Conservation (phyloP, 2,113 vertebrate genomes). For the Dicerorhinus sumatrensis region DNA sequence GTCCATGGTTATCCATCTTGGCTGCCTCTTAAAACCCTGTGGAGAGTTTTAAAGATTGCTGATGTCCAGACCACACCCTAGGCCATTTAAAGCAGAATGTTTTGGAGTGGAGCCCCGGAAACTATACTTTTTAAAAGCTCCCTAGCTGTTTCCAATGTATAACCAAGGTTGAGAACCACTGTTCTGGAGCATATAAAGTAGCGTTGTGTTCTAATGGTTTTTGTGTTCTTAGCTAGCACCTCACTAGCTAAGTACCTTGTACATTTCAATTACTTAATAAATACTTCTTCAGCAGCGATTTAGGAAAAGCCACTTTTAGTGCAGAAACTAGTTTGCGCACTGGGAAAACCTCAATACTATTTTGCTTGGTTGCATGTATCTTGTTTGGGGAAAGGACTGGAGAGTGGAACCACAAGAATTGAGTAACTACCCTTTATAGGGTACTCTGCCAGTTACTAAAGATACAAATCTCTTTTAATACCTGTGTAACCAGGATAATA, state of each 20-base stretch:
- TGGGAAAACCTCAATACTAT: not conserved
- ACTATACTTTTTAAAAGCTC: not conserved
- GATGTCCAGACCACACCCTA: not conserved
- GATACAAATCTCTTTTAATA: not conserved
- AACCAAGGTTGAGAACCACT: not conserved
- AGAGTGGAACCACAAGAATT: not conserved
- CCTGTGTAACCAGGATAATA: not conserved
- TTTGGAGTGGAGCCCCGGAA: not conserved
- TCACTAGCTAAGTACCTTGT: not conserved
- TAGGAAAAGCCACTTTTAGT: not conserved
- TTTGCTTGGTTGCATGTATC: not conserved
- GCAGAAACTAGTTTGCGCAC: not conserved
- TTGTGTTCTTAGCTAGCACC: not conserved
- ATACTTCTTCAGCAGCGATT: not conserved
- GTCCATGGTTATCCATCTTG: not conserved
- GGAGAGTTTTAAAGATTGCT: not conserved
- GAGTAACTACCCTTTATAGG: not conserved
- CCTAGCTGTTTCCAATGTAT: not conserved
- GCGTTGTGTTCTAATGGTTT: not conserved
- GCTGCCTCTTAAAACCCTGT: not conserved
- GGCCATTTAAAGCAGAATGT: not conserved
- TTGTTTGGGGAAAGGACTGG: not conserved
- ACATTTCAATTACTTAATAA: not conserved
- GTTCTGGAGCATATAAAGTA: not conserved
- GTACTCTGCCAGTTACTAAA: not conserved